A percentile compares a stretch with the other conserved stretches of the same genome.
phyloP scores from a whole-genome alignment of 2,888 invertebrate genomes.

The Epinotia ramella region DNA sequence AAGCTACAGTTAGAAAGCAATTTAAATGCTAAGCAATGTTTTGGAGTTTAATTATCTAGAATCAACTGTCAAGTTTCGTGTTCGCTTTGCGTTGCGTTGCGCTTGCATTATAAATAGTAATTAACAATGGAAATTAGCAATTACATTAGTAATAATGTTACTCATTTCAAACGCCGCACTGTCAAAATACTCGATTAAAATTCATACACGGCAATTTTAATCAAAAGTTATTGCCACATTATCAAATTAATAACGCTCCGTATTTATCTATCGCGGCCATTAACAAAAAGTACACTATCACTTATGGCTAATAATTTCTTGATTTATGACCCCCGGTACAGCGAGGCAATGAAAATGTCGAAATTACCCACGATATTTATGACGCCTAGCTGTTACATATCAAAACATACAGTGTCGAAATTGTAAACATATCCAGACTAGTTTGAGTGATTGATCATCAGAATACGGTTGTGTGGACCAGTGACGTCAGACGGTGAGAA shows the following conservation, averaged over 20 bases:
- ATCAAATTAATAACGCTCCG: conserved; percentile 39
- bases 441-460: conserved; percentile 52
- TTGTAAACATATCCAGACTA: conserved; percentile 60
- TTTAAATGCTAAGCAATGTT: neutral
- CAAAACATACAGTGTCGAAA: conserved; percentile 60
- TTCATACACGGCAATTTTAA: conserved; percentile 4
- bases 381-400: conserved; percentile 62
- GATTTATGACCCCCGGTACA: conserved; percentile 61
- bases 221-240: conserved; percentile 9
- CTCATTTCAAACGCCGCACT: neutral
- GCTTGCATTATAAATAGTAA: neutral
- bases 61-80: neutral
- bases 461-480: conserved; percentile 33
- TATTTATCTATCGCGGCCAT: conserved; percentile 40
- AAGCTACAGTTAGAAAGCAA: conserved; percentile 11
- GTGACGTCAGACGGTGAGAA: conserved; percentile 26
- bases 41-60: conserved; percentile 4
- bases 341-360: conserved; percentile 65
- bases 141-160: neutral
- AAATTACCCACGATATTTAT: conserved; percentile 58
- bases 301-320: conserved; percentile 53
- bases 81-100: neutral
- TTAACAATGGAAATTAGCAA: neutral
- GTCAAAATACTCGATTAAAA: conserved; percentile 1
- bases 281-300: conserved; percentile 40